Conservation (phyloP, 1,140 invertebrate species). For the Neodiprion virginianus region DNA sequence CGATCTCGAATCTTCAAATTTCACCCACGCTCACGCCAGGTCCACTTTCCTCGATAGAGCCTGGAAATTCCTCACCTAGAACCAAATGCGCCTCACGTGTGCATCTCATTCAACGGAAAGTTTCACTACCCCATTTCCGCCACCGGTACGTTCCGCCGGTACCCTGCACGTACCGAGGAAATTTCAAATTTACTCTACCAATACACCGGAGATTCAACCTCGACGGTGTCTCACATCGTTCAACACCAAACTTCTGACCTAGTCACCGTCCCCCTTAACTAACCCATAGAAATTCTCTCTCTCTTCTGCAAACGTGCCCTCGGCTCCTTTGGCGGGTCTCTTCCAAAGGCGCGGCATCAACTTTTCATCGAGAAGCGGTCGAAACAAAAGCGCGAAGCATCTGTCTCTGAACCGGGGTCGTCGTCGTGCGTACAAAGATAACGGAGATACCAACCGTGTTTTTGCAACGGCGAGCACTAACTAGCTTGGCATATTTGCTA, state of each 20-base stretch:
- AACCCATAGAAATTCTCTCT: too few relatives aligned
- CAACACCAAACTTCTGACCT: background rate
- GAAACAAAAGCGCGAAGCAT: background rate
- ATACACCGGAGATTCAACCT: background rate
- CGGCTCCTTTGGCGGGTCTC: too few relatives aligned
- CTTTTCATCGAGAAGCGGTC: too few relatives aligned
- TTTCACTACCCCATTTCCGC: background rate
- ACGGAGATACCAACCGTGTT: slow-evolving; percentile 43
- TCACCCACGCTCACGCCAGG: background rate
- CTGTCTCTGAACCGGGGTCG: background rate
- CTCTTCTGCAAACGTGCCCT: too few relatives aligned
- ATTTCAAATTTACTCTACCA: slow-evolving; percentile 2
- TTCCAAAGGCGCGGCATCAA: too few relatives aligned
- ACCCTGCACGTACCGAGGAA: background rate
- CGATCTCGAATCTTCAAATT: background rate
- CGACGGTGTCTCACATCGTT: background rate
- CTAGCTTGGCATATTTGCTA: slow-evolving; percentile 49
- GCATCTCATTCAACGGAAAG: slow-evolving; percentile 4
- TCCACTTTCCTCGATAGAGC: background rate
- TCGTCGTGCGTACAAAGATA: slow-evolving; percentile 22
- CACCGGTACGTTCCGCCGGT: background rate
- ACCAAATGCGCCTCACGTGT: slow-evolving; percentile 1
- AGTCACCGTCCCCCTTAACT: background rate
- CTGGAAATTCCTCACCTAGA: background rate
- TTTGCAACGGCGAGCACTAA: slow-evolving; percentile 45